Base-by-base conservation (phyloP, 2,888 invertebrate species). In the Eurois occulta region DNA sequence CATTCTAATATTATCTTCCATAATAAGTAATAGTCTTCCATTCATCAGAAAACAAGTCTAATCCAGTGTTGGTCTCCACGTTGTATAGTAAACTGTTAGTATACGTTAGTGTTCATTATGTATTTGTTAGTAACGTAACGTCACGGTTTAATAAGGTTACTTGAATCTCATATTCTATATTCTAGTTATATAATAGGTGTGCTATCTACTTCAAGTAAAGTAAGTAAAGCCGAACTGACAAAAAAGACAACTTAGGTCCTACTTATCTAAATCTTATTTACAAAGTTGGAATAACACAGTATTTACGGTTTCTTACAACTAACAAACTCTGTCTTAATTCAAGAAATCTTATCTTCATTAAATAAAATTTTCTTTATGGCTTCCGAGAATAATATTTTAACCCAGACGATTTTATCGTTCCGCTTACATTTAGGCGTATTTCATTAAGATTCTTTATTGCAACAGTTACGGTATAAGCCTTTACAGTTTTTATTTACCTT, bases 321-420 rank as follows among this genome's bases (percentile, higher is more conserved):
- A 90, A 90, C 90, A 90, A 92, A 93, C 91, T 91, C 89, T 88
- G 88, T 85, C 91, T 91, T 92, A 93, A 93, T 92, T 91, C 90
- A 85, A 87, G 91, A 94, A 94, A 93, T 88, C 81, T 87, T 88
- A 88, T 88, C 88, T 88, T 93, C 91, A 92, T 94, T 94, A 94
- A 93, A 93, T 93, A 92, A 93, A 94, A 95, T 94, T 93, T 95
- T 94, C 92, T 94, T 95, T 95, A 95, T 93, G 92, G 91, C 93
- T 94, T 95, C 95, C 95, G 94, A 93, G 91, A 90, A 92, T 93
- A 93, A 95, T 95, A 95, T 93, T 95, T 96, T 94, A 94, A 91
- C 91, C 88, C 90, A 90, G 92, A 93, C 92, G 94, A 94, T 94
- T 94, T 94, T 92, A 94, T 92, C 93, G 92, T 90, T 85, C 90